A percentile compares a stretch with the other conserved stretches of the same genome.
Conservation (phyloP, 2,113 vertebrate species). For the Eudyptes chrysolophus region DNA sequence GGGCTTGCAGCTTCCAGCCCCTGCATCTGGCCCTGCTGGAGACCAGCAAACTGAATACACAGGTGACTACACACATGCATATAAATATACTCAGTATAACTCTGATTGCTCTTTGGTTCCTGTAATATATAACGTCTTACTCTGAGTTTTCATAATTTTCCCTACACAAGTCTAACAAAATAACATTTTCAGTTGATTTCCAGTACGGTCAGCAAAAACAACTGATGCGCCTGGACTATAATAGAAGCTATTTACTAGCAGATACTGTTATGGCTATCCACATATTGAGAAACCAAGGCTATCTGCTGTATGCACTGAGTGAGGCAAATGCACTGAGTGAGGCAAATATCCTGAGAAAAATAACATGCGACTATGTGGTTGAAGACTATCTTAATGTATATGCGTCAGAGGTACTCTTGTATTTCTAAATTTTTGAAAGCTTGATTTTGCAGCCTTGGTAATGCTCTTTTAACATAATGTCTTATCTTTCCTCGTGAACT, state of each 20-base stretch:
- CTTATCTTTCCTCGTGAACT: background rate
- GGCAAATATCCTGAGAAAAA: background rate
- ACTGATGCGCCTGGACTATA: background rate
- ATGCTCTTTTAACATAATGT: background rate
- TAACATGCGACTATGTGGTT: background rate
- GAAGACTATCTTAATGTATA: background rate
- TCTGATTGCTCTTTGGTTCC: background rate
- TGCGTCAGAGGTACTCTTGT: background rate
- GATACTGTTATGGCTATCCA: background rate
- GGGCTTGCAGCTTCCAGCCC: background rate
- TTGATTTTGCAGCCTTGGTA: background rate
- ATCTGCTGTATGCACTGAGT: background rate
- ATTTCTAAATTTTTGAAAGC: background rate
- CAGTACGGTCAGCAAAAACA: background rate
- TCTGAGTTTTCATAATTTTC: background rate
- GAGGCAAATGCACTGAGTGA: background rate
- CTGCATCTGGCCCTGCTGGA: background rate
- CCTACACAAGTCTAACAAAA: background rate
- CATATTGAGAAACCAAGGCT: background rate
- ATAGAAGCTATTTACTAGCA: background rate
- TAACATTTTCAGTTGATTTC: background rate
- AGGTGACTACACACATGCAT: background rate
- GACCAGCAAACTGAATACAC: background rate
- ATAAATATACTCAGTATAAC: background rate
- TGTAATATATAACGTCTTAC: background rate